These are phyloP conservation scores for Stenodera caucasica DNA, from an alignment of 2,888 invertebrate species.

Conservation along the genomic window DNA sequence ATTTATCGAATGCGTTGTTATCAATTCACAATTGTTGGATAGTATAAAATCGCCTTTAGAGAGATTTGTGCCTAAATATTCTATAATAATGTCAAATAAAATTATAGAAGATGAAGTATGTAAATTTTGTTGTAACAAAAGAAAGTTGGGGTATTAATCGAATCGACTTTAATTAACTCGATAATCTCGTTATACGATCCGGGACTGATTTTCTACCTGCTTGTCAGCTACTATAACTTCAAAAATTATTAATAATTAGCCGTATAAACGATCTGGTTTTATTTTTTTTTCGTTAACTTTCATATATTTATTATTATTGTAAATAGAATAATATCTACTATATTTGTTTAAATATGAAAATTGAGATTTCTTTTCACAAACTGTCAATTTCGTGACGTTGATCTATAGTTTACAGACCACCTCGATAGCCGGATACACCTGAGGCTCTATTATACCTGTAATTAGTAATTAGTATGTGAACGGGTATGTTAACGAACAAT, in stretches of 20 bases:
- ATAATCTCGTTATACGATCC: not conserved
- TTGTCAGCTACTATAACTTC: not conserved
- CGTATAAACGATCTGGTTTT: not conserved
- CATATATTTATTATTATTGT: not conserved
- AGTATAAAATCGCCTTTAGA: no score
- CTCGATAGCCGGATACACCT: constrained; percentile 41
- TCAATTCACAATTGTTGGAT: no score
- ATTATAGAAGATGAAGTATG: not conserved
- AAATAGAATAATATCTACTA: no score
- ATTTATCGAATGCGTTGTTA: no score
- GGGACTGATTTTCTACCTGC: not conserved
- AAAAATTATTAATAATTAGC: not conserved
- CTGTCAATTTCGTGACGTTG: constrained; percentile 7
- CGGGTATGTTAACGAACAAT: constrained; percentile 37
- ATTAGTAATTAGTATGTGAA: constrained; percentile 36
- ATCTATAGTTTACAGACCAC: constrained; percentile 34
- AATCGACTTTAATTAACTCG: constrained; percentile 10
- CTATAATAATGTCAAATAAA: not conserved
- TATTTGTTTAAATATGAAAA: no score
- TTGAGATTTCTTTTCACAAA: constrained; percentile 21
- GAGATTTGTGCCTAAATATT: not conserved
- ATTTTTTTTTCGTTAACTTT: not conserved
- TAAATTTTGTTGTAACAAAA: not conserved
- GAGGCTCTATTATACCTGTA: constrained; percentile 39
- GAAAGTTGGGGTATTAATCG: constrained; percentile 14